Evolutionary conservation across 2,888 invertebrate species (phyloP).

Genomic region (Gymnocheta viridis): DNA sequence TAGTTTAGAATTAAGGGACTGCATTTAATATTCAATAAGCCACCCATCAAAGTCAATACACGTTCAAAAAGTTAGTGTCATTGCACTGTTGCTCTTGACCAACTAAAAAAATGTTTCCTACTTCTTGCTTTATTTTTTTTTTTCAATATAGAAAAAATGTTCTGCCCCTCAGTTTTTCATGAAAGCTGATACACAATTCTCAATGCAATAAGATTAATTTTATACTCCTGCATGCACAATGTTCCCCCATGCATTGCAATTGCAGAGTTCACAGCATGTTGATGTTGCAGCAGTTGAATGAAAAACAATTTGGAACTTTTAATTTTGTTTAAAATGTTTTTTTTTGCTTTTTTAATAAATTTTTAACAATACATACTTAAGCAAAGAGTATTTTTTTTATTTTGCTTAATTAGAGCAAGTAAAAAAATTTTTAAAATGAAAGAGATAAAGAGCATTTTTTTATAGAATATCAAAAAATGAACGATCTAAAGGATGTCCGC

Average conservation of each 20-base stretch:
- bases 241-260: constrained; percentile 50
- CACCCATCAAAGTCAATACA: neutral
- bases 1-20: neutral
- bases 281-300: constrained; percentile 46
- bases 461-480: neutral
- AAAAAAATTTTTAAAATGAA: neutral
- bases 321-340: constrained; percentile 41
- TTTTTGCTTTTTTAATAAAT: constrained; percentile 10
- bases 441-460: neutral
- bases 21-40: neutral
- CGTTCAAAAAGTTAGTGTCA: neutral
- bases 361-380: constrained; percentile 3
- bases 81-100: constrained; percentile 54
- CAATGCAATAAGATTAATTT: constrained; percentile 56
- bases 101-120: constrained; percentile 22
- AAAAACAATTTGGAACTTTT: constrained; percentile 53
- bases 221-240: constrained; percentile 14
- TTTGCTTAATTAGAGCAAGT: constrained; percentile 18
- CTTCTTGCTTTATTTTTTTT: neutral
- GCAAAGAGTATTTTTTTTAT: neutral
- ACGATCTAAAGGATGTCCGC: neutral
- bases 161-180: constrained; percentile 1
- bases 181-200: constrained; percentile 42
- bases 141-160: constrained; percentile 17
- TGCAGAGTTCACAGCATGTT: constrained; percentile 7